Conservation (phyloP, 53 echinoderm and acorn worm species). For the Crossaster papposus region DNA sequence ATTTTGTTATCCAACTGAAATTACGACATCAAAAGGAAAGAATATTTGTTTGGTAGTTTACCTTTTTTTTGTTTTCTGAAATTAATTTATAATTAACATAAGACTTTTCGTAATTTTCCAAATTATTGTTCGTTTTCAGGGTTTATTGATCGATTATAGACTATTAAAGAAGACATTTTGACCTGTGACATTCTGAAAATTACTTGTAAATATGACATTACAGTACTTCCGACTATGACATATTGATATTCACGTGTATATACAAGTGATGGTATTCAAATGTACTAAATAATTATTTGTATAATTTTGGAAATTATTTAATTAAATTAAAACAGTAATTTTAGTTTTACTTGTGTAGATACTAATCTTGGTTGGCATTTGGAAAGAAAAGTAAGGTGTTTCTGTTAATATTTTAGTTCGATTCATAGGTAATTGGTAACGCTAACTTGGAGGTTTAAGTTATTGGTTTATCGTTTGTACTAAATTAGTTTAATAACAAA, state of each 20-base stretch:
- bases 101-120: no score
- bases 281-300: conserved; percentile 49
- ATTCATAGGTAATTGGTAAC: not conserved
- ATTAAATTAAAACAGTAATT: not conserved
- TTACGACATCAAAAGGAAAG: no score
- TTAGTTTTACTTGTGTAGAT: conserved; percentile 29
- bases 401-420: not conserved
- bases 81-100: no score
- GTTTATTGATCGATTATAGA: no score
- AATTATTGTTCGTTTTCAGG: no score
- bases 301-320: conserved; percentile 47
- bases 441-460: not conserved
- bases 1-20: no score
- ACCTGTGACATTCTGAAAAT: not conserved
- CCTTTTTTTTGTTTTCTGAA: no score
- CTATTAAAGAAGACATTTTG: not conserved
- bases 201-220: conserved; percentile 23
- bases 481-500: conserved; percentile 49
- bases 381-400: not conserved
- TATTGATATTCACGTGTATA: conserved; percentile 17
- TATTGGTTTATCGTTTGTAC: conserved; percentile 48
- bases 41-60: no score
- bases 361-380: not conserved
- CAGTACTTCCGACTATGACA: not conserved
- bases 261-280: conserved; percentile 24